phyloP scores from a whole-genome alignment of 2,113 vertebrate species.

The Notothenia coriiceps region DNA sequence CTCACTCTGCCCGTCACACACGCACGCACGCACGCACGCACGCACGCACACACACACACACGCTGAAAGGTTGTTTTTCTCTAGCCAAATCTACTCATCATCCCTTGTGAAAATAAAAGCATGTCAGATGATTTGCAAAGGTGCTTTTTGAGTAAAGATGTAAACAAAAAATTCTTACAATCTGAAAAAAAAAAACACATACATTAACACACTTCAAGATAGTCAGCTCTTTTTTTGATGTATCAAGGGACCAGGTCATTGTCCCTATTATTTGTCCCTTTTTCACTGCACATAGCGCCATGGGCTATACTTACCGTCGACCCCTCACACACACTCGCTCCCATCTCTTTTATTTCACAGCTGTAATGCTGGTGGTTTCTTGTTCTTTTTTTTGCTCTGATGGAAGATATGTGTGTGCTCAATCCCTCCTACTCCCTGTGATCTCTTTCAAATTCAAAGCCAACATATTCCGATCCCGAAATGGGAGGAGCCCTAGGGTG shows the following conservation, averaged over 20 bases:
- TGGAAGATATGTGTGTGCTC: slow-evolving; percentile 20
- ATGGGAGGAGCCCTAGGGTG: slow-evolving; percentile 1
- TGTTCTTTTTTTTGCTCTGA: slow-evolving; percentile 6
- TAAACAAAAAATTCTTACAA: background rate
- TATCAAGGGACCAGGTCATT: slow-evolving; percentile 21
- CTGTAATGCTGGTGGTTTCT: slow-evolving; percentile 44
- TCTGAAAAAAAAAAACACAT: background rate
- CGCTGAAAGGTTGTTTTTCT: slow-evolving; percentile 56
- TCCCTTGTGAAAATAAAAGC: slow-evolving; percentile 31
- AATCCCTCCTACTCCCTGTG: slow-evolving; percentile 32
- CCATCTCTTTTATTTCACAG: slow-evolving; percentile 58
- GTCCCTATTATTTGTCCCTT: slow-evolving; percentile 33
- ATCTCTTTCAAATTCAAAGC: slow-evolving; percentile 43
- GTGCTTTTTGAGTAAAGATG: background rate
- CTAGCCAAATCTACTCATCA: slow-evolving; percentile 29
- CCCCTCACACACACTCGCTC: background rate
- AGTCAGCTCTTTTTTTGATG: background rate
- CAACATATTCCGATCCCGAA: slow-evolving; percentile 23
- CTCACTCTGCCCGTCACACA: slow-evolving; percentile 27
- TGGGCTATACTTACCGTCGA: slow-evolving; percentile 41
- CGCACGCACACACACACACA: slow-evolving; percentile 14
- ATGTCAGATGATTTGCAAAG: background rate
- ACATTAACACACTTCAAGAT: background rate
- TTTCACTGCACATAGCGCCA: slow-evolving; percentile 25
- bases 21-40: slow-evolving; percentile 1